Evolutionary conservation across 2,888 invertebrate species (phyloP), one percentile per base, ranked within the genome.

Genomic region (Thereva nobilitata): DNA sequence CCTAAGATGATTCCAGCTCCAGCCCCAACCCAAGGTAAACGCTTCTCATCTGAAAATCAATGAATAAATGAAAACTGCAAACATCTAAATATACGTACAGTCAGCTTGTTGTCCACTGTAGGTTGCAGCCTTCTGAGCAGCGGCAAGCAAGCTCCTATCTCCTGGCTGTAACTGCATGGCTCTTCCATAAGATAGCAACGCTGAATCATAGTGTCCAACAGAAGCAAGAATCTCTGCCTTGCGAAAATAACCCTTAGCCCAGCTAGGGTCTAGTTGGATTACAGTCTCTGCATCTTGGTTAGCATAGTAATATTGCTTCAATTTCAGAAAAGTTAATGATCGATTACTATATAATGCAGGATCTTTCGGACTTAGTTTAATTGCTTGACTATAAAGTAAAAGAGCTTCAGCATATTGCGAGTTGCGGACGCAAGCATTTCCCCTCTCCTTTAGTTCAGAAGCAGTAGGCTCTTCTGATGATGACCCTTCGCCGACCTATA

Each of bases 161-260:
- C 87, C 85, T 41, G 89, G 89, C 74, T 89, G 87, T 40, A 88
- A 79, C 73, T 86, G 84, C 56, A 89, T 79, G 8, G 89, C 89
- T 78, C 86, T 84, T 70, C 86, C 84, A 73, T 90, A 91, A 44
- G 89, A 88, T 70, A 87, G 82, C 70, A 88, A 83, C 7, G 91
- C 89, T 75, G 88, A 88, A 73, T 83, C 84, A 77, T 85, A 88
- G 70, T 87, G 83, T 68, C 84, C 86, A 72, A 89, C 87, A 1
- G 87, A 87, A 72, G 85, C 85, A 78, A 90, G 87, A 1, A 90
- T 87, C 80, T 90, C 89, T 50, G 86, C 90, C 75, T 87, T 86
- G 38, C 90, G 84, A 76, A 88, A 89, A 77, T 89, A 89, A 9
- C 89, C 90, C 85, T 92, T 92, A 5, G 90, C 87, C 91, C 92